These are phyloP conservation scores for Clupea harengus DNA, from an alignment of 2,113 vertebrate genomes.

Conservation along the genomic window DNA sequence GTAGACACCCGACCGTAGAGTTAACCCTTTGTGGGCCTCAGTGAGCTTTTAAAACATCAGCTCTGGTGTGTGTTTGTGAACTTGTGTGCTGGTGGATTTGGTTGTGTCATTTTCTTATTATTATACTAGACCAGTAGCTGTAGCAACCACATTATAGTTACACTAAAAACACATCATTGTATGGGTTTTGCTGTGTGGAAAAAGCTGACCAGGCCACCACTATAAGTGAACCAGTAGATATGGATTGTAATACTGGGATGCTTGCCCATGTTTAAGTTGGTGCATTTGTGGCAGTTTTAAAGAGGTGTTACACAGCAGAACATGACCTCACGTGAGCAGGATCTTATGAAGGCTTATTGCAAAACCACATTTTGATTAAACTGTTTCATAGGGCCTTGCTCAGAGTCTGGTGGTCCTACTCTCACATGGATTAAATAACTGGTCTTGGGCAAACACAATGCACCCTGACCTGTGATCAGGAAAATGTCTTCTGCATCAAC, in stretches of 20 bases:
- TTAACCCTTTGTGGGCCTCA: not conserved
- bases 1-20: not conserved
- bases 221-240: not conserved
- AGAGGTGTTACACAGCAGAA: not conserved
- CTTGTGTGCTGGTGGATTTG: no score
- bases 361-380: conserved; percentile 18
- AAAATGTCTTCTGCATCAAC: not conserved
- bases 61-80: not conserved
- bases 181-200: not conserved
- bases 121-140: not conserved
- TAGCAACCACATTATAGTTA: not conserved
- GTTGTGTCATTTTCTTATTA: not conserved
- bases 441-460: not conserved
- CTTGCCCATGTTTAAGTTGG: not conserved
- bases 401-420: not conserved
- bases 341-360: not conserved
- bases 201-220: not conserved
- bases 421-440: not conserved
- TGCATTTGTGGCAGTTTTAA: not conserved
- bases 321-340: not conserved
- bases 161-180: not conserved
- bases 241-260: not conserved
- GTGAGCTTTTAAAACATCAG: not conserved
- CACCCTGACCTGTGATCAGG: not conserved
- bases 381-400: not conserved